Evolutionary conservation across 2,888 invertebrate genomes (phyloP), one percentile per base, ranked within the genome.

Genomic region (Nymphalis polychloros): DNA sequence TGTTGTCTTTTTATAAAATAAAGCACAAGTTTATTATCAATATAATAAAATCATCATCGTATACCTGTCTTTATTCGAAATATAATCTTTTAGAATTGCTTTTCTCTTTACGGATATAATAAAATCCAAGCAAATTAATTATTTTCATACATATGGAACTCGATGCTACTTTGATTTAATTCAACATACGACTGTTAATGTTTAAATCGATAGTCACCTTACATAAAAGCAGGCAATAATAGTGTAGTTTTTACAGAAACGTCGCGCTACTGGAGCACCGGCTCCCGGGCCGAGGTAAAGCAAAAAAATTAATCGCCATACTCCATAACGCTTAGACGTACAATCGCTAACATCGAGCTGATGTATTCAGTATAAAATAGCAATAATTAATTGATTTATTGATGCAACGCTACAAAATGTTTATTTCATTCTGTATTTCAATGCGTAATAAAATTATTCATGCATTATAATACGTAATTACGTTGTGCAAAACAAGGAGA

Each of bases 271-370:
- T 73, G 77, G 79, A 69, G 76, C 74, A 71, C 72, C 76, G 65
- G 86, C 88, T 87, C 86, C 86, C 82, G 88, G 81, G 79, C 82
- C 82, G 83, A 83, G 76, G 73, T 82, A 83, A 79, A 80, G 81
- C 84, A 88, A 88, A 89, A 89, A 89, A 87, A 75, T 72, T 71
- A 72, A 71, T 77, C 76, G 79, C 85, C 83, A 84, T 82, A 81
- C 79, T 78, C 76, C 73, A 74, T 80, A 80, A 82, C 78, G 78
- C 76, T 76, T 73, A 71, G 75, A 48, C 27, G 81, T 82, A 82
- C 79, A 80, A 31, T 77, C 75, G 63, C 49, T 27, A 50, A 73
- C 73, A 75, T 49, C 55, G 61, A 31, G 49, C 19, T 23, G n/a
- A 61, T 57, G 5, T 27, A 17, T 41, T 8, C 31, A 48, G 35